These are phyloP conservation scores for Melitaea athalia DNA, from an alignment of 2,888 invertebrate species.

Conservation along the genomic window DNA sequence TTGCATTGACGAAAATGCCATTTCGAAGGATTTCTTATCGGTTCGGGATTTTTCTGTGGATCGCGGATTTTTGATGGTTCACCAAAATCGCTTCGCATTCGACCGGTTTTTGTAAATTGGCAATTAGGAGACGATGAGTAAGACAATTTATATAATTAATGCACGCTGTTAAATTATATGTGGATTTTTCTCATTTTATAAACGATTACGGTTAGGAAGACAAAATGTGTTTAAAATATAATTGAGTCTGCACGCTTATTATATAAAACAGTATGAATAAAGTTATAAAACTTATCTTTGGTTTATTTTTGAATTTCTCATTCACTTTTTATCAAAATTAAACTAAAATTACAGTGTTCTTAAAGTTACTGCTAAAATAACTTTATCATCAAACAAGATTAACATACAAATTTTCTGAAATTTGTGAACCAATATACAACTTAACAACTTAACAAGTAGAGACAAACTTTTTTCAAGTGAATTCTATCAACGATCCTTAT, in stretches of 20 bases:
- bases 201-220: neutral
- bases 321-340: neutral
- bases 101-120: slow-evolving; percentile 20
- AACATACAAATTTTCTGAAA: no score
- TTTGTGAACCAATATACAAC: no score
- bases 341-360: neutral
- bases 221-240: slow-evolving; percentile 2
- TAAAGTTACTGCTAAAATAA: no score
- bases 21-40: slow-evolving; percentile 60
- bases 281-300: neutral
- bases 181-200: slow-evolving; percentile 19
- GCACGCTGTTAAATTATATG: slow-evolving; percentile 26
- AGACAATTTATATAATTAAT: slow-evolving; percentile 26
- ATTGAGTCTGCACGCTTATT: neutral
- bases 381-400: no score
- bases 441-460: no score
- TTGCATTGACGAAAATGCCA: slow-evolving; percentile 69
- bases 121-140: slow-evolving; percentile 19
- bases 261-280: neutral
- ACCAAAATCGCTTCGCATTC: slow-evolving; percentile 37
- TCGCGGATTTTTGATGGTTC: slow-evolving; percentile 48
- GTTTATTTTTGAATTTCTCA: neutral
- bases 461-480: no score
- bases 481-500: no score
- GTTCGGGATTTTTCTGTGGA: slow-evolving; percentile 46